A percentile compares a stretch with the other conserved stretches of the same genome.
These are phyloP conservation scores for Dinoponera quadriceps DNA, from an alignment of 1,140 invertebrate genomes.

Conservation along the genomic window DNA sequence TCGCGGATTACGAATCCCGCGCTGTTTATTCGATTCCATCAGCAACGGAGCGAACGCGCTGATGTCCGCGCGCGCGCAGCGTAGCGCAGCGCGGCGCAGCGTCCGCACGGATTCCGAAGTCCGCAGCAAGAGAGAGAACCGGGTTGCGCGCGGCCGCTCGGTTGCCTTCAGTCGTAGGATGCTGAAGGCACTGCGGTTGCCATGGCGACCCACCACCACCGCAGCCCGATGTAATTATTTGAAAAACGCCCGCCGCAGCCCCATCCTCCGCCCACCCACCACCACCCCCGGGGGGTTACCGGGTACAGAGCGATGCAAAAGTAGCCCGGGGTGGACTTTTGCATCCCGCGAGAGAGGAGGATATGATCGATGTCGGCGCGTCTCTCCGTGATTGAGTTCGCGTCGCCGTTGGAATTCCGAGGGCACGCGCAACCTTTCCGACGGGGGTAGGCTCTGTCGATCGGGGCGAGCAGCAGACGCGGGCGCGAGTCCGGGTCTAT, in stretches of 20 bases:
- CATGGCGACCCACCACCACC: constrained; percentile 83
- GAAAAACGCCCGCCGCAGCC: constrained; percentile 83
- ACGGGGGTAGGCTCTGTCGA: background rate
- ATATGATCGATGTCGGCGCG: constrained; percentile 14
- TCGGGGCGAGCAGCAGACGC: background rate
- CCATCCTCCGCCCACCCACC: constrained; percentile 64
- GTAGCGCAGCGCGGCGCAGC: constrained; percentile 1
- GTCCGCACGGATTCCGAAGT: constrained; percentile 55
- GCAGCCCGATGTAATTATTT: constrained; percentile 85
- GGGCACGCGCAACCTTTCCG: background rate
- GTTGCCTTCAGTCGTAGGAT: constrained; percentile 81
- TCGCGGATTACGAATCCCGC: constrained; percentile 55
- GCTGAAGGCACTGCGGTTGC: constrained; percentile 83
- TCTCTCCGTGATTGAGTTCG: background rate
- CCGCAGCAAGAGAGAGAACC: constrained; percentile 70
- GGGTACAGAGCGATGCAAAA: constrained; percentile 81
- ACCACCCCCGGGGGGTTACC: constrained; percentile 55
- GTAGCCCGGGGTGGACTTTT: constrained; percentile 70
- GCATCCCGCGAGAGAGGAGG: constrained; percentile 53
- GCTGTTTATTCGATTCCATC: constrained; percentile 41
- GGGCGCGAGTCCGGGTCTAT: background rate
- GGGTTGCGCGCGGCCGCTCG: constrained; percentile 79
- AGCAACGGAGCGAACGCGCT: constrained; percentile 44
- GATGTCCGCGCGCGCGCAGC: constrained; percentile 58
- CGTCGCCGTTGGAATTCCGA: too few relatives aligned